phyloP scores from a whole-genome alignment of 2,797 vertebrate species.

The Myripristis murdjan region DNA sequence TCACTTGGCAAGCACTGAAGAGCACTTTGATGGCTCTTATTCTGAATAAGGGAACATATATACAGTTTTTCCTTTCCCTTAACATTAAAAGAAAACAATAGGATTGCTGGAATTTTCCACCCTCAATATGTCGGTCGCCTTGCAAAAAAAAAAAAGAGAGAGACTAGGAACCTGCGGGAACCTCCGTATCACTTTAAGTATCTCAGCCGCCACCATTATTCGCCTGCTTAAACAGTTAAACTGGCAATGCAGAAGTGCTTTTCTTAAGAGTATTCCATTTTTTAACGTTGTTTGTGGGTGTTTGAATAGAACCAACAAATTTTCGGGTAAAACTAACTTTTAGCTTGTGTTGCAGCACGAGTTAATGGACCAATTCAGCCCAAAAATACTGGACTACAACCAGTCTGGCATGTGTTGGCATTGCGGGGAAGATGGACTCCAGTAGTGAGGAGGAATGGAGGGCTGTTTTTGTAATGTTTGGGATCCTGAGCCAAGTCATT shows the following conservation, averaged over 20 bases:
- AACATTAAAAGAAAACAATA: too few species aligned
- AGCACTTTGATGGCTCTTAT: not conserved
- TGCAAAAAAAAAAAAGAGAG: too few species aligned
- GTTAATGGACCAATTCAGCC: slow-evolving; percentile 69
- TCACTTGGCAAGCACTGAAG: not conserved
- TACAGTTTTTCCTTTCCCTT: too few species aligned
- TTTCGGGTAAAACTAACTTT: slow-evolving; percentile 57
- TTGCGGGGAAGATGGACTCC: slow-evolving; percentile 81
- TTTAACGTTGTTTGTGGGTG: slow-evolving; percentile 26
- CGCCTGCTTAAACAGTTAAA: too few species aligned
- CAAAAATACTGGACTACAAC: slow-evolving; percentile 80
- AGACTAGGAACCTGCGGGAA: too few species aligned
- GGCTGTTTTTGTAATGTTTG: slow-evolving; percentile 72
- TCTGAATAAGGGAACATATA: not conserved
- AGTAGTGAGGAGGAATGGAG: slow-evolving; percentile 80
- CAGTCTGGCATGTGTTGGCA: slow-evolving; percentile 81
- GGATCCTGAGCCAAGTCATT: slow-evolving; percentile 78
- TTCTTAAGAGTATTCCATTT: not conserved
- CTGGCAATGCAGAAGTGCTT: not conserved
- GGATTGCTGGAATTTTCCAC: too few species aligned
- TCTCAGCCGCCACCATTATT: too few species aligned
- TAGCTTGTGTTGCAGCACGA: slow-evolving; percentile 44
- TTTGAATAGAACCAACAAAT: slow-evolving; percentile 29
- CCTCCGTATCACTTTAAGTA: too few species aligned
- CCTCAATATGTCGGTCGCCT: too few species aligned